Evolutionary conservation across 2,888 invertebrate species (phyloP).

Genomic region (Brenthis daphne): DNA sequence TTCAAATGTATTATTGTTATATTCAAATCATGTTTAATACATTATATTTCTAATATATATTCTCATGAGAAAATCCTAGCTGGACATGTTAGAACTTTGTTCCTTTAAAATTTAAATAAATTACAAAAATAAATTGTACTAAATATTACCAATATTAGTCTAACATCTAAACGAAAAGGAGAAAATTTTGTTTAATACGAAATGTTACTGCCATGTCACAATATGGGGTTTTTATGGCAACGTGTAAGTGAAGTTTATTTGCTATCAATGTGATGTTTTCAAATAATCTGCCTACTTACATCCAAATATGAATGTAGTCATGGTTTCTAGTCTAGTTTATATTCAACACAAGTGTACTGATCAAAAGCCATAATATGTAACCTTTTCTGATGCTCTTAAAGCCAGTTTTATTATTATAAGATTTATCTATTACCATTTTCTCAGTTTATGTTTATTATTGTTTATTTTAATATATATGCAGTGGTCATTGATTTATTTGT

Average conservation of each 20-base stretch:
- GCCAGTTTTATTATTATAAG: no score
- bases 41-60: background rate
- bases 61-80: background rate
- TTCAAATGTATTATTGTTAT: conserved; percentile 3
- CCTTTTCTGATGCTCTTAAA: no score
- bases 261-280: background rate
- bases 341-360: conserved; percentile 1
- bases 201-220: background rate
- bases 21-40: background rate
- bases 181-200: no score
- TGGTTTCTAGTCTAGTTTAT: conserved; percentile 15
- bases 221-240: background rate
- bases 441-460: no score
- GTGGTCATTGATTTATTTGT: no score
- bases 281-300: conserved; percentile 10
- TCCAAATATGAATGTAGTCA: conserved; percentile 16
- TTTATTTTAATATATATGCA: no score
- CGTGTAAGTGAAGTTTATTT: conserved; percentile 8
- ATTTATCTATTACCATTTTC: no score
- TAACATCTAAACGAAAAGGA: no score
- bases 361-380: background rate
- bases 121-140: background rate
- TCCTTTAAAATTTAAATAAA: background rate
- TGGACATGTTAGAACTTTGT: conserved; percentile 2
- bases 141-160: background rate